Evolutionary conservation across 2,113 vertebrate species (phyloP), one percentile per base, ranked within the genome.

Genomic region (Sebastes fasciatus): DNA sequence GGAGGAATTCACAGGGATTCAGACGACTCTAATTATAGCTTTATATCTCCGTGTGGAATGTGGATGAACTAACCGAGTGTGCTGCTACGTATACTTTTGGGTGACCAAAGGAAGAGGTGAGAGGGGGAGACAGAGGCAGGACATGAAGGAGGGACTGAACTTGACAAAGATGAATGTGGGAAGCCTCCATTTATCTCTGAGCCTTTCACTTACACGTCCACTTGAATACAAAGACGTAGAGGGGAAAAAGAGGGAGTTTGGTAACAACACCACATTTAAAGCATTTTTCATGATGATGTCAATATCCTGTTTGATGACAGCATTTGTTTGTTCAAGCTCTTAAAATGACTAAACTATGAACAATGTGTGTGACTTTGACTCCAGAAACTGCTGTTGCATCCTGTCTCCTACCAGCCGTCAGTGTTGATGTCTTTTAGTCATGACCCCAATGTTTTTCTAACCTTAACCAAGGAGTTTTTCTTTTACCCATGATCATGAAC

Each of bases 101-200:
- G 45, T 34, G 76, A 77, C 58, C 51, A 75, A 45, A 63, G 26
- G 46, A 57, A 64, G 75, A 40, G 43, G 40, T 16, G 21, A 8
- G 74, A 62, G 55, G 14, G 62, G 40, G 83, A 45, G 71, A 42
- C 26, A 34, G n/a, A 65, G 60, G 79, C 19, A 26, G 86, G 58
- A 85, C 86, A 86, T 77, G 74, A 85, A 81, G 73, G 62, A 77
- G 75, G 64, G 67, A 79, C 74, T 49, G 51, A 51, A 78, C 48
- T 45, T 82, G 85, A 83, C 85, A 77, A 21, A 84, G 86, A 87
- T 54, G 34, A 75, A 87, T 89, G 78, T 71, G 66, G 45, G 19
- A 79, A 52, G 65, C 69, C 48, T 76, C 17, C 8, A n/a, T 81
- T 86, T 74, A 73, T 57, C 67, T 64, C 45, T 55, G 9, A 45